Evolutionary conservation across 23 tunicate genomes (phyloP), one percentile per base, ranked within the genome.

Genomic region (Halocynthia roretzi): DNA sequence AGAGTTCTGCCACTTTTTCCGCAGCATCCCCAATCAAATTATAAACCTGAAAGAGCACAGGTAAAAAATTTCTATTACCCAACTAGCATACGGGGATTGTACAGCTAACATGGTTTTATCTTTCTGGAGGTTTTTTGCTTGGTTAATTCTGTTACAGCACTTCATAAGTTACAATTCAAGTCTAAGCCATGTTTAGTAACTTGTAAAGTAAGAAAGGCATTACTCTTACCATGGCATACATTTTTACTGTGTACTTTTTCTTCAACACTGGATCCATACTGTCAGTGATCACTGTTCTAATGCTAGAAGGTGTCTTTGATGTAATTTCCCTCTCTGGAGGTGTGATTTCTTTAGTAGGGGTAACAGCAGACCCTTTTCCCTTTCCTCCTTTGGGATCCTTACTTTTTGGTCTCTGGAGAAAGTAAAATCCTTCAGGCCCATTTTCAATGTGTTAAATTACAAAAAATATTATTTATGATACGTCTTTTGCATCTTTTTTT

Each of bases 321-420:
- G 64, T 76, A 52, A 76, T 76, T 66, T 83, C 95, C 12, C 87
- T 67, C 18, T 88, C 95, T n/a, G 40, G 19, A n/a, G 72, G 62
- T 22, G 62, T 80, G 51, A 83, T 48, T 44, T 88, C 95, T 61
- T 83, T 83, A 8, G 84, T 88, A n/a, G 95, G 95, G 20, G 84
- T 83, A 68, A 62, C 76, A 0, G 80, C 76, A 5, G 82, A 50
- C n/a, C 52, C 84, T 79, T 83, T 83, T 6, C 88, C 88, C 18
- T 48, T 70, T 56, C 75, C 80, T 6, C 82, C 85, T 67, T 86
- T 85, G 56, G 74, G 67, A 50, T 82, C 93, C 65, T 87, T 88
- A 60, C 95, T 88, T 56, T 88, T 88, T 6, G 95, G 95, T 72
- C 95, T 78, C 95, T 88, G 81, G 1, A 74, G 6, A 6, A 71